These are phyloP conservation scores for Tychaedon coryphoeus DNA, from an alignment of 2,113 vertebrate genomes.

Conservation along the genomic window DNA sequence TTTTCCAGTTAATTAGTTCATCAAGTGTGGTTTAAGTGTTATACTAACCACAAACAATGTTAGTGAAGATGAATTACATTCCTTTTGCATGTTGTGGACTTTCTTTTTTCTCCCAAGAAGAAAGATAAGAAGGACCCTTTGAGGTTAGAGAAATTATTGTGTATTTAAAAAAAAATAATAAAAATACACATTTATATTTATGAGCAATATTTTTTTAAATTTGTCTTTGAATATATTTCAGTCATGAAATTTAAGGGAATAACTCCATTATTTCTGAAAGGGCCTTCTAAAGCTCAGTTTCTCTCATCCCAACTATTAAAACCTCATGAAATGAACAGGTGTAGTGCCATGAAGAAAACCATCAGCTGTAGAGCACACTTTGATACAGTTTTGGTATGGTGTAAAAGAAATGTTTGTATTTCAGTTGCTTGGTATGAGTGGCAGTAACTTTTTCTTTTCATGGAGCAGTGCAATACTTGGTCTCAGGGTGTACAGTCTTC, in stretches of 20 bases:
- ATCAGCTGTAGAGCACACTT: not conserved
- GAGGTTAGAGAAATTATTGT: not conserved
- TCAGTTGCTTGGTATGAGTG: slow-evolving; percentile 5
- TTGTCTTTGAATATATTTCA: slow-evolving; percentile 28
- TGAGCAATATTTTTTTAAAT: not conserved
- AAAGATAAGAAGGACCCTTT: not conserved
- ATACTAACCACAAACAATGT: not conserved
- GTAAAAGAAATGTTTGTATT: not conserved
- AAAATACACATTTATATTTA: not conserved
- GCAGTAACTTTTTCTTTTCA: slow-evolving; percentile 10
- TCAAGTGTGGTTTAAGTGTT: not conserved
- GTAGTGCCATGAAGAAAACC: not conserved
- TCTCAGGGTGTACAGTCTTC: not conserved
- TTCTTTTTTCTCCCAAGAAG: not conserved
- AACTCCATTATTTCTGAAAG: not conserved
- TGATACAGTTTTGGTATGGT: not conserved
- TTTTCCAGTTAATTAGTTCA: not conserved
- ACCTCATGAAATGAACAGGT: slow-evolving; percentile 9
- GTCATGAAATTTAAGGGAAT: slow-evolving; percentile 28
- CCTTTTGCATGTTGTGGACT: not conserved
- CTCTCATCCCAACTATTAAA: not conserved
- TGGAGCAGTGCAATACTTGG: not conserved
- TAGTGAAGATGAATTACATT: not conserved
- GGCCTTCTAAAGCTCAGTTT: not conserved
- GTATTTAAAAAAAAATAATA: not conserved